A percentile compares a stretch with the other conserved stretches of the same genome.
These are phyloP conservation scores for Cancer borealis DNA, from an alignment of 2,888 invertebrate genomes.

Conservation along the genomic window DNA sequence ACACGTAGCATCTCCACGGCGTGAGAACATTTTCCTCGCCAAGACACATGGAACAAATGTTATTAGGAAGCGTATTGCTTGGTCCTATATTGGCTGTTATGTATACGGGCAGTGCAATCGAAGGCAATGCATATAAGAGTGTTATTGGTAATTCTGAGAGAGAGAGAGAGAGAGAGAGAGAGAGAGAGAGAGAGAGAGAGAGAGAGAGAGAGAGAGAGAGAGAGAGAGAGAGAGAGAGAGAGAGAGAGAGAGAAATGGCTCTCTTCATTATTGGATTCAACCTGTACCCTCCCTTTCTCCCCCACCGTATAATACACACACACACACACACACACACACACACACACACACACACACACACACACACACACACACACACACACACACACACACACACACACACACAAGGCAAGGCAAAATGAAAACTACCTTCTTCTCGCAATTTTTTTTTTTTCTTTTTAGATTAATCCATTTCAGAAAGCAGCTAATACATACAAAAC, in stretches of 20 bases:
- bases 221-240: conserved; percentile 34
- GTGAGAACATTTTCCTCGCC: neutral
- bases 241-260: conserved; percentile 11
- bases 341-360: conserved; percentile 20
- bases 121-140: conserved; percentile 9
- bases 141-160: neutral
- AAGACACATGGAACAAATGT: neutral
- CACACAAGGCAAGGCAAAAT: neutral
- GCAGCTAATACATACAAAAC: neutral
- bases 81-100: neutral
- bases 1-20: neutral
- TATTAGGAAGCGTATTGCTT: neutral
- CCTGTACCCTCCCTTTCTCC: neutral
- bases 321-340: conserved; percentile 20
- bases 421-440: neutral
- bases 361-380: conserved; percentile 16
- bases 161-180: too few species aligned
- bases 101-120: neutral
- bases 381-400: conserved; percentile 6
- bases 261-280: conserved; percentile 14
- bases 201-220: conserved; percentile 25
- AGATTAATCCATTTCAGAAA: neutral
- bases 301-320: neutral
- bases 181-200: neutral
- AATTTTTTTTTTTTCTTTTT: neutral